Conservation (phyloP, 2,797 vertebrate genomes). For the Oryzias sinensis region DNA sequence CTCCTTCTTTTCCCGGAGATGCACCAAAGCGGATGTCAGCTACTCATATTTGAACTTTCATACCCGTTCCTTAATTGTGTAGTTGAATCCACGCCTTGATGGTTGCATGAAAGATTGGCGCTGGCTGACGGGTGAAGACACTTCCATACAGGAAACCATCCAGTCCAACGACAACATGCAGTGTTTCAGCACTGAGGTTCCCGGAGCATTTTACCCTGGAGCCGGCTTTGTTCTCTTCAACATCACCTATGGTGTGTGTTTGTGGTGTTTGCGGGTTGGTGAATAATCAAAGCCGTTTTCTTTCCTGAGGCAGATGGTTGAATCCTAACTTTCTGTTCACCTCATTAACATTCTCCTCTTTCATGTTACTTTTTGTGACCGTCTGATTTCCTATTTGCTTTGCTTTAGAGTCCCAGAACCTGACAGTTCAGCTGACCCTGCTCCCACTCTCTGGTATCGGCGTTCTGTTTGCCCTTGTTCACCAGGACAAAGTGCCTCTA, state of each 20-base stretch:
- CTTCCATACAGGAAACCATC: slow-evolving; percentile 88
- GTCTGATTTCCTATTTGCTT: slow-evolving; percentile 20
- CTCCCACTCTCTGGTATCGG: slow-evolving; percentile 86
- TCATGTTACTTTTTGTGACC: slow-evolving; percentile 21
- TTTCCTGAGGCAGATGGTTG: slow-evolving; percentile 10
- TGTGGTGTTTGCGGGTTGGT: neutral
- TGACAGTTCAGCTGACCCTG: slow-evolving; percentile 81
- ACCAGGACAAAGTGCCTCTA: slow-evolving; percentile 82
- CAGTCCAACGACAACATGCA: slow-evolving; percentile 89
- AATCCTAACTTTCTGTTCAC: neutral
- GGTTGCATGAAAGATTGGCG: slow-evolving; percentile 94
- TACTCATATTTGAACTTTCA: slow-evolving; percentile 7
- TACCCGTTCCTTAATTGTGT: neutral
- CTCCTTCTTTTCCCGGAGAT: slow-evolving; percentile 1
- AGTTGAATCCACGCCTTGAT: slow-evolving; percentile 95
- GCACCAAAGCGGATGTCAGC: neutral
- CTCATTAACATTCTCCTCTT: slow-evolving; percentile 25
- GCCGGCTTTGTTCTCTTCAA: slow-evolving; percentile 87
- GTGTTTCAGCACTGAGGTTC: slow-evolving; percentile 84
- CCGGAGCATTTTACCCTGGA: slow-evolving; percentile 88
- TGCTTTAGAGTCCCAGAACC: slow-evolving; percentile 73
- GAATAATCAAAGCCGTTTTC: neutral
- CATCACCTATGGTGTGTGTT: slow-evolving; percentile 79
- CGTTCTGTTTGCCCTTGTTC: slow-evolving; percentile 87
- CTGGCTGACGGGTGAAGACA: slow-evolving; percentile 91